A percentile compares a stretch with the other conserved stretches of the same genome.
Conservation (phyloP, 2,797 vertebrate species). For the Amblyopsis hoosieri region DNA sequence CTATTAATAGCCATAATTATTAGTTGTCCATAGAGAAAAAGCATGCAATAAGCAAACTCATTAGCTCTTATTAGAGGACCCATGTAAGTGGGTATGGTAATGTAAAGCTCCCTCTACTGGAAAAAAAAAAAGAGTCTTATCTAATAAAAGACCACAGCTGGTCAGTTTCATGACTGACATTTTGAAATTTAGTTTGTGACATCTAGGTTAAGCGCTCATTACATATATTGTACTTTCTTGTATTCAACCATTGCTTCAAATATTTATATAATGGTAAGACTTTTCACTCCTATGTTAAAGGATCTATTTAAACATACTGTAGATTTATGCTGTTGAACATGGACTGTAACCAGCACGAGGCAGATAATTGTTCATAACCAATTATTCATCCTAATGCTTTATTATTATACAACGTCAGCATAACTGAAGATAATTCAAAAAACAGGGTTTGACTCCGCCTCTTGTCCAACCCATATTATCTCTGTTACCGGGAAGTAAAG, state of each 20-base stretch:
- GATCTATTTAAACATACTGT: conserved; percentile 15
- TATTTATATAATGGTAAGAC: conserved; percentile 7
- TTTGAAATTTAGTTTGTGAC: conserved; percentile 17
- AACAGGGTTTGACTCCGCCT: conserved; percentile 31
- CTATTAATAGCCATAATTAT: conserved; percentile 59
- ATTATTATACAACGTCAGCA: conserved; percentile 19
- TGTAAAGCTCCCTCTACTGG: conserved; percentile 5
- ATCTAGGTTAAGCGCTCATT: neutral
- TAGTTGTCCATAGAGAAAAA: conserved; percentile 56
- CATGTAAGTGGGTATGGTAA: conserved; percentile 26
- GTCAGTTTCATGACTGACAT: conserved; percentile 12
- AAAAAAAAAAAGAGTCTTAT: conserved; percentile 19
- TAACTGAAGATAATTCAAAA: conserved; percentile 18
- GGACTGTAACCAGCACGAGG: neutral
- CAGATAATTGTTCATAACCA: conserved; percentile 13
- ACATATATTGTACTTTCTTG: conserved; percentile 8
- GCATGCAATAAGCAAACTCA: conserved; percentile 43
- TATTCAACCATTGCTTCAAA: conserved; percentile 8
- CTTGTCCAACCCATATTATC: conserved; percentile 21
- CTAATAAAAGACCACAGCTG: conserved; percentile 32
- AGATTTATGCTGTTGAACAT: conserved; percentile 17
- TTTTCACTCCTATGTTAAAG: conserved; percentile 13
- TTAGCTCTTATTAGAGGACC: conserved; percentile 21
- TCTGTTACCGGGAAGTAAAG: conserved; percentile 14
- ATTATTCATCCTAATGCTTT: conserved; percentile 10